Base-by-base conservation (phyloP, 2,888 invertebrate species). In the Lomographa bimaculata region DNA sequence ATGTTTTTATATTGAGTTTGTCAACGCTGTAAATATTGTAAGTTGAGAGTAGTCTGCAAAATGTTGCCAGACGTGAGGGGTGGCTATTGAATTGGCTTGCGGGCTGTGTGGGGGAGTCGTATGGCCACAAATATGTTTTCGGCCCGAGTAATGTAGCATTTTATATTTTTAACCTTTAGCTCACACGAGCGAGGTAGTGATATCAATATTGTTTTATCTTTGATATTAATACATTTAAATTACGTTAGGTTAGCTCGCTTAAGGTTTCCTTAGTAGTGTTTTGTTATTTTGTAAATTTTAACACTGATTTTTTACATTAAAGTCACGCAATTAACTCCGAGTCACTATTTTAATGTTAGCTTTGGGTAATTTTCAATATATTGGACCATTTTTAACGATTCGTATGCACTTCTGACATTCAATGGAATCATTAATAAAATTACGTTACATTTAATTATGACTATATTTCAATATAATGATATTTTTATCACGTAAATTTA, bases 91-190 rank as follows among this genome's bases (percentile, higher is more conserved):
- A 60, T n/a, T n/a, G 60, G 70, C 61, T 68, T 64, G 43, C 38
- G 63, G 71, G 64, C 66, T 65, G 64, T 64, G 71, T n/a, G n/a
- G 64, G 63, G 67, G 70, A 68, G 72, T 69, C 68, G 74, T 72
- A 64, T 73, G 89, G 89, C 89, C 89, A 82, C 76, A 76, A 73
- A 89, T 90, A 89, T 90, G 89, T 90, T 89, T 87, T 84, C 79
- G 89, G 89, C 84, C 87, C 78, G 78, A 77, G 78, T 79, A 50
- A 51, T 72, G 72, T 80, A 80, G 77, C 77, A 77, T 78, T 77
- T 78, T 79, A 76, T 77, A 64, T 73, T 71, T 61, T 58, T 54
- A 58, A 61, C 62, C 67, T 55, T 43, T 34, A 46, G 54, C 61
- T 56, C 57, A 46, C 53, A 54, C 51, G 66, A 48, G 57, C 61